These are phyloP conservation scores for Rapana venosa DNA, from an alignment of 2,888 invertebrate genomes.

Conservation along the genomic window DNA sequence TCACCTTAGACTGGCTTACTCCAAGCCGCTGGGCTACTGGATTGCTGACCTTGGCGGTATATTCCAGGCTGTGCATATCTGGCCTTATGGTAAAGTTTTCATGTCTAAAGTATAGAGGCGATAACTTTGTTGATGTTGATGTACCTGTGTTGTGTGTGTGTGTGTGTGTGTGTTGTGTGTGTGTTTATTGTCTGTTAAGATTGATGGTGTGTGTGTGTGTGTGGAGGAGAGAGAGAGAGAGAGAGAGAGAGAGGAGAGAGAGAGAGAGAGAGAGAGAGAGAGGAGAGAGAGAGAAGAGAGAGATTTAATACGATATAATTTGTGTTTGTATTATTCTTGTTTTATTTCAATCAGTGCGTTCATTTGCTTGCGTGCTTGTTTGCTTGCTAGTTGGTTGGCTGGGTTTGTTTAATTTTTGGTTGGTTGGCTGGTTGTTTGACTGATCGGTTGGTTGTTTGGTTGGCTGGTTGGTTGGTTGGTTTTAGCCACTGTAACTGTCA, in stretches of 20 bases:
- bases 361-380: no score
- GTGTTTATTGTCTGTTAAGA: no score
- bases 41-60: slow-evolving; percentile 37
- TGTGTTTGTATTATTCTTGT: no score
- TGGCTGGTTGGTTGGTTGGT: no score
- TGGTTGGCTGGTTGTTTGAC: no score
- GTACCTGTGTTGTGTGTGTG: not conserved
- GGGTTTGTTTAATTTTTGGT: no score
- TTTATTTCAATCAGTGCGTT: no score
- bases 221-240: not conserved
- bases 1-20: slow-evolving; percentile 20
- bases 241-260: not conserved
- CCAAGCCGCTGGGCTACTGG: slow-evolving; percentile 37
- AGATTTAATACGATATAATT: not conserved
- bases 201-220: not conserved
- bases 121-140: not conserved
- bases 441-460: no score
- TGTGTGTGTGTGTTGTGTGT: not conserved
- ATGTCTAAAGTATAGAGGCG: not conserved
- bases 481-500: no score
- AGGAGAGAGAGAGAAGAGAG: not conserved
- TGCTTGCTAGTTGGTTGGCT: no score
- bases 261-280: not conserved
- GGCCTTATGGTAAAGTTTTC: slow-evolving; percentile 35
- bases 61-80: slow-evolving; percentile 39